A percentile compares a stretch with the other conserved stretches of the same genome.
Conservation (phyloP, 2,113 vertebrate genomes). For the Microcebus tavaratra region DNA sequence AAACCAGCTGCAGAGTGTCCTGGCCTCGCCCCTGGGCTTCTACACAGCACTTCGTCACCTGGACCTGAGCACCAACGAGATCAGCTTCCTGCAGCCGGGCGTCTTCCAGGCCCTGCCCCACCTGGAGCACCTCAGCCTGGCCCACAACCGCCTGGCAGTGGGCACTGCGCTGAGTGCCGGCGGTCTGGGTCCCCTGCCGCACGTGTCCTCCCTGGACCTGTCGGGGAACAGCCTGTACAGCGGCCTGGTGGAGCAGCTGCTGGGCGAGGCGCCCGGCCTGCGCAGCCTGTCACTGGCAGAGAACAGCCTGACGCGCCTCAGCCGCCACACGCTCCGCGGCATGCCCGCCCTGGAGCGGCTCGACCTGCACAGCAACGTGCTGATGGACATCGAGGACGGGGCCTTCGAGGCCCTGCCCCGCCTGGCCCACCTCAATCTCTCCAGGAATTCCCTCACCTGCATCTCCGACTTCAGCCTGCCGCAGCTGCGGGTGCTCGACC, state of each 20-base stretch:
- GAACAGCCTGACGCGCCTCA: slow-evolving; percentile 94
- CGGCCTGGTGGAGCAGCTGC: slow-evolving; percentile 89
- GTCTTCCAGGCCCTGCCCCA: slow-evolving; percentile 87
- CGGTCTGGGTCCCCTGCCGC: slow-evolving; percentile 85
- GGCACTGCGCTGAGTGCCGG: slow-evolving; percentile 82
- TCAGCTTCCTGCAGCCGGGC: slow-evolving; percentile 90
- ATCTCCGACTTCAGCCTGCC: slow-evolving; percentile 94
- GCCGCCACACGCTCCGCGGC: slow-evolving; percentile 86
- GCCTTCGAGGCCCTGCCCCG: slow-evolving; percentile 89
- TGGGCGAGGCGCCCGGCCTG: slow-evolving; percentile 88
- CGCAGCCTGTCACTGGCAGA: slow-evolving; percentile 88
- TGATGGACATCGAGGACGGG: slow-evolving; percentile 95
- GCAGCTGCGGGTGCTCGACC: slow-evolving; percentile 89
- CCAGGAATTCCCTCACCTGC: slow-evolving; percentile 96
- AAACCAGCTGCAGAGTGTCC: slow-evolving; percentile 91
- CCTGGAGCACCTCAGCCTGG: slow-evolving; percentile 91
- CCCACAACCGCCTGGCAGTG: slow-evolving; percentile 88
- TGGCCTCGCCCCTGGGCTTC: slow-evolving; percentile 81
- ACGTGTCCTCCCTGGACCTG: slow-evolving; percentile 89
- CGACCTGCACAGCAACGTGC: slow-evolving; percentile 94
- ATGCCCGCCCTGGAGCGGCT: slow-evolving; percentile 84
- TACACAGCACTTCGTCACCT: slow-evolving; percentile 86
- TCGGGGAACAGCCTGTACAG: slow-evolving; percentile 93
- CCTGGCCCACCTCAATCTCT: slow-evolving; percentile 93
- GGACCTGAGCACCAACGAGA: slow-evolving; percentile 91